Conservation (phyloP, 2,888 invertebrate species). For the Dasysyrphus tricinctus region DNA sequence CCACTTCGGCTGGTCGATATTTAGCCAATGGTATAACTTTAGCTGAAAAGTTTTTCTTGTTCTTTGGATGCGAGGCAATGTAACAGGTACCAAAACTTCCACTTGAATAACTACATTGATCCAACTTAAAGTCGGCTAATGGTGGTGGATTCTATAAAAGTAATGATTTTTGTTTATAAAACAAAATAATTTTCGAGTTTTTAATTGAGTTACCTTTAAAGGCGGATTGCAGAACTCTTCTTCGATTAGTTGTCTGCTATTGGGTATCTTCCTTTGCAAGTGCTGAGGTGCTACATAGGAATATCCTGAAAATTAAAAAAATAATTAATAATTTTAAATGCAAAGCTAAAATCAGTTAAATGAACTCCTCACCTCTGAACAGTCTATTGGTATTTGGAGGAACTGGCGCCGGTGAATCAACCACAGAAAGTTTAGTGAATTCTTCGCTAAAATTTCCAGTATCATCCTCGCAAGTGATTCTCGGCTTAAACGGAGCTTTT, state of each 20-base stretch:
- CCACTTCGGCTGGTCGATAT: constrained; percentile 86
- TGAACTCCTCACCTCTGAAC: constrained; percentile 88
- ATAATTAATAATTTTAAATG: neutral
- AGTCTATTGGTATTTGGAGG: constrained; percentile 93
- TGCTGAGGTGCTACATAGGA: constrained; percentile 94
- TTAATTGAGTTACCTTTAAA: constrained; percentile 76
- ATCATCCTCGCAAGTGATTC: constrained; percentile 93
- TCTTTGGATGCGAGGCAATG: constrained; percentile 77
- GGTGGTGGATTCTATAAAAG: constrained; percentile 77
- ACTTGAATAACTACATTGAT: constrained; percentile 77
- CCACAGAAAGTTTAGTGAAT: constrained; percentile 95
- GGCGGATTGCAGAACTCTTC: constrained; percentile 79
- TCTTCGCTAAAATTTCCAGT: constrained; percentile 98
- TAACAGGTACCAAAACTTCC: constrained; percentile 80
- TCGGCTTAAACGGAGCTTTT: constrained; percentile 95
- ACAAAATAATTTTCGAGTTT: neutral
- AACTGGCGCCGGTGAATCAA: constrained; percentile 95
- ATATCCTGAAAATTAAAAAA: constrained; percentile 87
- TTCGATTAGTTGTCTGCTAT: constrained; percentile 53
- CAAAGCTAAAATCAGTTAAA: neutral
- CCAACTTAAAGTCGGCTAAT: constrained; percentile 78
- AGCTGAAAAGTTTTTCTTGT: constrained; percentile 75
- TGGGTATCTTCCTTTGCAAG: constrained; percentile 75
- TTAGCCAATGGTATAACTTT: constrained; percentile 80
- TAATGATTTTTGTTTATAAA: neutral